These are phyloP conservation scores for Lethrus apterus DNA, from an alignment of 1,140 invertebrate species.

Conservation along the genomic window DNA sequence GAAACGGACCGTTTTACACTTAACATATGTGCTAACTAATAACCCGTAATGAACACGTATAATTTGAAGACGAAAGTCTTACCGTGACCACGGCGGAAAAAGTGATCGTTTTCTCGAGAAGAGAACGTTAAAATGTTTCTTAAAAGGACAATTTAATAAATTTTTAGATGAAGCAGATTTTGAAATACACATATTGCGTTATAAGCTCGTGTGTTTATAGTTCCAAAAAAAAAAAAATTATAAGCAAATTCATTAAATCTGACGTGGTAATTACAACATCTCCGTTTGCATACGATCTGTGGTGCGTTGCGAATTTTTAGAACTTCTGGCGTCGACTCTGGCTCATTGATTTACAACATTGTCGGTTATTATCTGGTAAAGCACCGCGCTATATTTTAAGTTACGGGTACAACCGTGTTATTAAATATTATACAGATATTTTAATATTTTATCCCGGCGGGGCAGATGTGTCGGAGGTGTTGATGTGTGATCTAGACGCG, in stretches of 20 bases:
- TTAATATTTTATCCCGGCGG: conserved; percentile 33
- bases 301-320: conserved; percentile 2
- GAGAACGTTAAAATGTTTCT: too few species aligned
- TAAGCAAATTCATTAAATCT: background rate
- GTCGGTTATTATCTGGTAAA: conserved; percentile 36
- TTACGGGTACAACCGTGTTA: conserved; percentile 32
- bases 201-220: conserved; percentile 6
- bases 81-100: background rate
- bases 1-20: conserved; percentile 6
- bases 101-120: background rate
- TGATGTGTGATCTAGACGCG: conserved; percentile 30
- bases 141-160: too few species aligned
- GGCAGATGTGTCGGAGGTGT: conserved; percentile 34
- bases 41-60: conserved; percentile 30
- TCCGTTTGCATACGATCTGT: background rate
- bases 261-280: background rate
- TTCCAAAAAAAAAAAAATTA: conserved; percentile 13
- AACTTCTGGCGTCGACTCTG: conserved; percentile 25
- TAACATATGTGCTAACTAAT: conserved; percentile 32
- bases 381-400: conserved; percentile 34
- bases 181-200: background rate
- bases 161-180: too few species aligned
- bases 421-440: conserved; percentile 37
- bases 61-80: conserved; percentile 4
- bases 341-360: conserved; percentile 36